Evolutionary conservation across 2,888 invertebrate species (phyloP).

Genomic region (Rutpela maculata): DNA sequence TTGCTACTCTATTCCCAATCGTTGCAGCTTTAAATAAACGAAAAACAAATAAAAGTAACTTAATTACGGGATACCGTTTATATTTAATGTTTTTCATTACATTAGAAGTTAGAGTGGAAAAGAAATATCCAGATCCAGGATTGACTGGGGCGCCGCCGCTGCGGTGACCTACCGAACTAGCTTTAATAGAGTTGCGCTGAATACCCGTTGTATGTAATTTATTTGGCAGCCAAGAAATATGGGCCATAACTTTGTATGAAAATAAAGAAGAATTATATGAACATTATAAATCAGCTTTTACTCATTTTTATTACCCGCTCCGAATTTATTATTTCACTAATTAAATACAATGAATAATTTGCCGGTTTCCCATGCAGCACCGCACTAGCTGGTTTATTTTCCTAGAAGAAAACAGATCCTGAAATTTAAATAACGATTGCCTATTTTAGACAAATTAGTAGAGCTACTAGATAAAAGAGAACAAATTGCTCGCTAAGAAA

Average conservation of each 20-base stretch:
- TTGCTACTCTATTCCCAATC: neutral
- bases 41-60: constrained; percentile 26
- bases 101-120: constrained; percentile 27
- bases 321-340: constrained; percentile 71
- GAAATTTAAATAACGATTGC: neutral
- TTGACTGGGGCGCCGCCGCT: constrained; percentile 36
- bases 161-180: constrained; percentile 72
- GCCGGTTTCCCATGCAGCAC: constrained; percentile 9
- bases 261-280: constrained; percentile 75
- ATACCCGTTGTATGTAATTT: constrained; percentile 74
- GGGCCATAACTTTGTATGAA: constrained; percentile 75
- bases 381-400: constrained; percentile 5
- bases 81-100: constrained; percentile 37
- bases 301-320: constrained; percentile 72
- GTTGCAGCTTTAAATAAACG: constrained; percentile 4
- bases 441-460: neutral
- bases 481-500: neutral
- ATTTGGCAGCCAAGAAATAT: constrained; percentile 74
- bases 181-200: constrained; percentile 74
- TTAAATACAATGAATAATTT: constrained; percentile 69
- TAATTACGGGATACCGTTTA: constrained; percentile 28
- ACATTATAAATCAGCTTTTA: constrained; percentile 74
- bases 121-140: constrained; percentile 34
- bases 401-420: neutral
- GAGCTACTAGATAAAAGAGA: neutral